Conservation (phyloP, 2,113 vertebrate genomes). For the Xyrauchen texanus region DNA sequence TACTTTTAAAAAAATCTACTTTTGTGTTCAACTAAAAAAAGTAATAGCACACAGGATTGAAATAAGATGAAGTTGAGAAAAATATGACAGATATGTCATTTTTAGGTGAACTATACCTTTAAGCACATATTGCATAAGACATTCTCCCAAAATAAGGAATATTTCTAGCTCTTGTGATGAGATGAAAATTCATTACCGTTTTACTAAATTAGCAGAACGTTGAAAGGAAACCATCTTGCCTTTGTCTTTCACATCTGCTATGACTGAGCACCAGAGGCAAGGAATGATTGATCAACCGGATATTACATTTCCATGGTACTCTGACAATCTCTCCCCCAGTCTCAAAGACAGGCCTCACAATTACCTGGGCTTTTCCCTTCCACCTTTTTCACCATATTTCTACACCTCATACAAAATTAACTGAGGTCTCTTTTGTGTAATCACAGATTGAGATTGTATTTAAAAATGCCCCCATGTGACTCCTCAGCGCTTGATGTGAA, state of each 20-base stretch:
- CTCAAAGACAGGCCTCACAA: constrained; percentile 33
- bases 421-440: constrained; percentile 17
- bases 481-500: constrained; percentile 1
- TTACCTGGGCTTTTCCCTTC: constrained; percentile 22
- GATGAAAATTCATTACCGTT: constrained; percentile 51
- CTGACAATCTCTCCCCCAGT: constrained; percentile 41
- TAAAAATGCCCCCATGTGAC: constrained; percentile 1
- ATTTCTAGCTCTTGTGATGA: constrained; percentile 48
- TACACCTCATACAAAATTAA: constrained; percentile 10
- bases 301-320: constrained; percentile 50
- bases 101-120: neutral
- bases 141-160: constrained; percentile 50
- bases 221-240: constrained; percentile 46
- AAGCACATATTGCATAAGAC: constrained; percentile 29
- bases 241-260: constrained; percentile 49
- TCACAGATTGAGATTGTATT: neutral
- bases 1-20: no score
- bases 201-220: constrained; percentile 53
- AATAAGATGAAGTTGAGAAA: no score
- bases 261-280: constrained; percentile 49
- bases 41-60: neutral
- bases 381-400: neutral
- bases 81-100: no score
- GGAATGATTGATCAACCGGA: constrained; percentile 51
- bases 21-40: constrained; percentile 25